Conservation (phyloP, 2,113 vertebrate species). For the Sylvietta virens region DNA sequence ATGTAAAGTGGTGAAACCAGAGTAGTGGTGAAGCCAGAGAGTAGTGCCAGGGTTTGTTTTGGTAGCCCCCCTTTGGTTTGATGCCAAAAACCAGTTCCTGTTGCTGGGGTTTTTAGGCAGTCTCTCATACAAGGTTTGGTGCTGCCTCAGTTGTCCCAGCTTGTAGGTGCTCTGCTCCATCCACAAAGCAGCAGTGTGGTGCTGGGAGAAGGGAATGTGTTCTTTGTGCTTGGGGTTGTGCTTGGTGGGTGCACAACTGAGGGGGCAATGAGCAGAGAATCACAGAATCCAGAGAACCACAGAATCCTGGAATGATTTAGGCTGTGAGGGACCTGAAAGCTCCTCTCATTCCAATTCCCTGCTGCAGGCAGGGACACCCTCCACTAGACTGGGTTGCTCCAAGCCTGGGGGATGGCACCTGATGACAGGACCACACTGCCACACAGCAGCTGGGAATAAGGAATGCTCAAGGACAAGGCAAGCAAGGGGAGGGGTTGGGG, state of each 20-base stretch:
- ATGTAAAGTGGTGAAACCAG: neutral
- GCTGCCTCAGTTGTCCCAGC: accelerated
- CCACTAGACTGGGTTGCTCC: neutral
- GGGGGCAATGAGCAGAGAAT: neutral
- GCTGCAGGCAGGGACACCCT: too few relatives aligned
- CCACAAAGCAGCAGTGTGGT: neutral
- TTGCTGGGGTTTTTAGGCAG: neutral
- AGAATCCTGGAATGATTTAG: neutral
- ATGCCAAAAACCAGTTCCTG: accelerated
- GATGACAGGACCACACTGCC: slow-evolving; percentile 8
- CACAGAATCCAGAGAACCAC: neutral
- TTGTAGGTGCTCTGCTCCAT: neutral
- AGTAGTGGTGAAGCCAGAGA: neutral
- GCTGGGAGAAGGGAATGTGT: neutral
- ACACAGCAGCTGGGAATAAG: neutral
- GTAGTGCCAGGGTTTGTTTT: accelerated
- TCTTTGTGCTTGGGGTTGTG: accelerated
- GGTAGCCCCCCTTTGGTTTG: neutral
- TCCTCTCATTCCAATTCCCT: neutral
- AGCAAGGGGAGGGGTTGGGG: neutral
- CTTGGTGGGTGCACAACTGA: neutral
- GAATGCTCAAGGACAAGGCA: slow-evolving; percentile 13
- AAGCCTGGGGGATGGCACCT: slow-evolving; percentile 64
- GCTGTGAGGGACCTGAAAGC: neutral
- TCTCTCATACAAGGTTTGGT: accelerated